Conservation (phyloP, 2,888 invertebrate species). For the Horisme vitalbata region DNA sequence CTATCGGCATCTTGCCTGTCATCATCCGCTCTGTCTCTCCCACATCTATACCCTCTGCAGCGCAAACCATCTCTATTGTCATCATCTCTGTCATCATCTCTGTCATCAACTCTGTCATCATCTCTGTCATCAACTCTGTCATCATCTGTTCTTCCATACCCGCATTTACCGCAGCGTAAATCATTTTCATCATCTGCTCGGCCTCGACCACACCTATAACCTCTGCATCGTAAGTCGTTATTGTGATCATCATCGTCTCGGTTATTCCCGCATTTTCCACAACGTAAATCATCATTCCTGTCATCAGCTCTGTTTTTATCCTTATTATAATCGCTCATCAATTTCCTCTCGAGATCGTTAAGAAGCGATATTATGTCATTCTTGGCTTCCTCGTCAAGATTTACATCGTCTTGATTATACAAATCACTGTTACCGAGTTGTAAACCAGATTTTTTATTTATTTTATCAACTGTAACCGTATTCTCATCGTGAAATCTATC, state of each 20-base stretch:
- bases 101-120: not conserved
- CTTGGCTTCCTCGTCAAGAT: conserved; percentile 20
- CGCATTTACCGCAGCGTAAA: not conserved
- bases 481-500: too few species aligned
- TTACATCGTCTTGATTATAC: too few species aligned
- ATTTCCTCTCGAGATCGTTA: conserved; percentile 32
- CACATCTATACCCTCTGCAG: conserved; percentile 10
- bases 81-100: not conserved
- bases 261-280: conserved; percentile 5
- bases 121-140: not conserved
- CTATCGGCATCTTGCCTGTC: conserved; percentile 8
- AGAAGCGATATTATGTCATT: conserved; percentile 34
- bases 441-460: too few species aligned
- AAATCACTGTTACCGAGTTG: too few species aligned
- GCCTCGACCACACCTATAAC: not conserved
- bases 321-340: not conserved
- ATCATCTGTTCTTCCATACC: not conserved
- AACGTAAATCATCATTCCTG: not conserved
- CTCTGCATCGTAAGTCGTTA: conserved; percentile 8
- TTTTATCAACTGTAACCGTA: too few species aligned
- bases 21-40: not conserved
- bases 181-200: not conserved
- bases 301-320: too few species aligned
- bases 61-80: not conserved
- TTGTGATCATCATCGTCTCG: not conserved